Evolutionary conservation across 2,113 vertebrate species (phyloP).

Genomic region (Diglossa brunneiventris): DNA sequence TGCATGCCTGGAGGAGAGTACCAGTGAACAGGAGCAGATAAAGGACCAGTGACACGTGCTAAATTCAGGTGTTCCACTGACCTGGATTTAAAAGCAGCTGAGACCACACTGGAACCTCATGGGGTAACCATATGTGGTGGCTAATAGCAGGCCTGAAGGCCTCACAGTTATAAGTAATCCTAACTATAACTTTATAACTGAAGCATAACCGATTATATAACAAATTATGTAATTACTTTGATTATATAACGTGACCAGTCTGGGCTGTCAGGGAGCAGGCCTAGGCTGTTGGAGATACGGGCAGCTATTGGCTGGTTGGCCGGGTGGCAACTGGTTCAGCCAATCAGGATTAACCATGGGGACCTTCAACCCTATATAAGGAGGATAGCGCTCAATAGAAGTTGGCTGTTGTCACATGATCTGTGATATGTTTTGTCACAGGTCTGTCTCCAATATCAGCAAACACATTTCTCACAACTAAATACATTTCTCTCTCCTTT

Average conservation of each 20-base stretch:
- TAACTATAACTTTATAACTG: neutral
- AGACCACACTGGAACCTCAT: neutral
- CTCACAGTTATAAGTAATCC: neutral
- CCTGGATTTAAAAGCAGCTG: neutral
- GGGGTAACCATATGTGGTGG: neutral
- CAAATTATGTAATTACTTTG: neutral
- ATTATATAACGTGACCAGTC: neutral
- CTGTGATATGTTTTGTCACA: neutral
- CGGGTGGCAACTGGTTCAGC: neutral
- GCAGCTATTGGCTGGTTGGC: neutral
- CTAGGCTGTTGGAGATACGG: neutral
- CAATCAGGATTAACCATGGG: neutral
- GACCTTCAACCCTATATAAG: neutral
- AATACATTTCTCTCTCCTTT: neutral
- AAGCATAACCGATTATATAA: neutral
- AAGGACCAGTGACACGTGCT: neutral
- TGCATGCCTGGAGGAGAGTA: neutral
- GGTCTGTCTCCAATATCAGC: neutral
- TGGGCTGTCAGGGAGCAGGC: neutral
- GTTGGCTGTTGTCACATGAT: neutral
- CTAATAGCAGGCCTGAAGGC: neutral
- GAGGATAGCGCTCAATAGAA: neutral
- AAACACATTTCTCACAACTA: neutral
- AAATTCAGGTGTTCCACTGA: neutral
- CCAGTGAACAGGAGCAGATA: neutral